These are phyloP conservation scores for Pseudoatta argentina DNA, from an alignment of 1,140 invertebrate genomes.

Conservation along the genomic window DNA sequence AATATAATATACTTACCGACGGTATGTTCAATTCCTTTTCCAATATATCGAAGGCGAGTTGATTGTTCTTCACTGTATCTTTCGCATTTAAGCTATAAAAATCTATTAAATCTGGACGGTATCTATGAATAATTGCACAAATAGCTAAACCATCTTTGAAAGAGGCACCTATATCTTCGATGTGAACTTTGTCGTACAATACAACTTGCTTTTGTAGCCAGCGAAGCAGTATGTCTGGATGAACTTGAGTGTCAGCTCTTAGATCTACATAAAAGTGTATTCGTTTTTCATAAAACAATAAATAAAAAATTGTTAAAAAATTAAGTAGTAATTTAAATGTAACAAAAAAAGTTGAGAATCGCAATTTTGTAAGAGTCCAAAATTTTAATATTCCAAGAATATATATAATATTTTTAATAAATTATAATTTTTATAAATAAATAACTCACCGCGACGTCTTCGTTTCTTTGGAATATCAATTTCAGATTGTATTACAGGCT, in stretches of 20 bases:
- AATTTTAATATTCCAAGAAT: not conserved
- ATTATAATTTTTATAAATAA: too few relatives aligned
- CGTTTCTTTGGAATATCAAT: constrained; percentile 89
- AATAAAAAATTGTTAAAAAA: not conserved
- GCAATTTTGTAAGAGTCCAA: not conserved
- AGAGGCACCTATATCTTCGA: constrained; percentile 90
- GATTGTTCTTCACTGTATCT: constrained; percentile 91
- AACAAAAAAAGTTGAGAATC: not conserved
- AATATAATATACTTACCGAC: constrained; percentile 86
- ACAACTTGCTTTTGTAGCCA: constrained; percentile 93
- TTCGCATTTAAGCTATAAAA: constrained; percentile 89
- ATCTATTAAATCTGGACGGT: constrained; percentile 95
- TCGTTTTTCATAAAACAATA: constrained; percentile 2
- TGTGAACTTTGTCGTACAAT: constrained; percentile 88
- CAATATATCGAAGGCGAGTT: constrained; percentile 93
- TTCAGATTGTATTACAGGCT: constrained; percentile 86
- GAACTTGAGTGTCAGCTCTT: constrained; percentile 88
- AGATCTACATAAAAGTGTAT: constrained; percentile 54
- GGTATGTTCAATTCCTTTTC: constrained; percentile 92
- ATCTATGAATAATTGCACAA: constrained; percentile 94
- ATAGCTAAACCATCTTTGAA: constrained; percentile 93
- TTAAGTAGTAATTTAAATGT: not conserved
- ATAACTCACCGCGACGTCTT: constrained; percentile 88
- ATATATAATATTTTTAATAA: not conserved
- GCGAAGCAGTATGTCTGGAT: constrained; percentile 91